A percentile compares a stretch with the other conserved stretches of the same genome.
These are phyloP conservation scores for Ypsolopha scabrella DNA, from an alignment of 2,888 invertebrate species.

Conservation along the genomic window DNA sequence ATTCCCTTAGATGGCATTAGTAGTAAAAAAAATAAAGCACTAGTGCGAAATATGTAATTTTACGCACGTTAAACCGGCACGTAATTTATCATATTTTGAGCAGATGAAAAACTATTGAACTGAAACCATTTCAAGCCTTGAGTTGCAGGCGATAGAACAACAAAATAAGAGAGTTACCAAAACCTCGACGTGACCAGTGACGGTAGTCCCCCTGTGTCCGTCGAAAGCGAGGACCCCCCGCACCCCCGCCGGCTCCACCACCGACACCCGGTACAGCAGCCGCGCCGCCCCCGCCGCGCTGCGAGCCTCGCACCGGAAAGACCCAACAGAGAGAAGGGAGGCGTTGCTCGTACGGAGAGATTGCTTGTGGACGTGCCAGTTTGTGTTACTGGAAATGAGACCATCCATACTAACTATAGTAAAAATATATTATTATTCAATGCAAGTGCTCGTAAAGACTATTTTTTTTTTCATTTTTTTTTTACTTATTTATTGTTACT, in stretches of 20 bases:
- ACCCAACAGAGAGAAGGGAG: conserved; percentile 43
- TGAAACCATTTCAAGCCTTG: too few relatives aligned
- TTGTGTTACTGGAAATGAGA: conserved; percentile 30
- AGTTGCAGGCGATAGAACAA: too few relatives aligned
- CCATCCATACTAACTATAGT: not conserved
- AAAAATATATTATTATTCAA: not conserved
- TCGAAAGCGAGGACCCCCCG: conserved; percentile 20
- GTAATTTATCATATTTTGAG: too few relatives aligned
- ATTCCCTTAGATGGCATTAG: too few relatives aligned
- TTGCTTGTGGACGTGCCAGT: conserved; percentile 31
- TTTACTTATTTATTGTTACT: too few relatives aligned
- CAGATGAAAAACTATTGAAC: too few relatives aligned
- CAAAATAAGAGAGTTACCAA: conserved; percentile 21
- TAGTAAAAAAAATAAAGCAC: too few relatives aligned
- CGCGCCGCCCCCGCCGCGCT: conserved; percentile 70
- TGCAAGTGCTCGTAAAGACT: too few relatives aligned
- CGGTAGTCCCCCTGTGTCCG: conserved; percentile 22
- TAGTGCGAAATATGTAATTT: too few relatives aligned
- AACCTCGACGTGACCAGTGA: conserved; percentile 23
- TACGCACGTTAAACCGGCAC: too few relatives aligned
- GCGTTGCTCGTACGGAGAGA: conserved; percentile 27
- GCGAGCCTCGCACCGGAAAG: conserved; percentile 70
- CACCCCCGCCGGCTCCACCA: conserved; percentile 37
- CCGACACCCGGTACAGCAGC: conserved; percentile 58
- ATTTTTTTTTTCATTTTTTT: too few relatives aligned